Evolutionary conservation across 2,113 vertebrate species (phyloP), one percentile per base, ranked within the genome.

Genomic region (Promerops cafer): DNA sequence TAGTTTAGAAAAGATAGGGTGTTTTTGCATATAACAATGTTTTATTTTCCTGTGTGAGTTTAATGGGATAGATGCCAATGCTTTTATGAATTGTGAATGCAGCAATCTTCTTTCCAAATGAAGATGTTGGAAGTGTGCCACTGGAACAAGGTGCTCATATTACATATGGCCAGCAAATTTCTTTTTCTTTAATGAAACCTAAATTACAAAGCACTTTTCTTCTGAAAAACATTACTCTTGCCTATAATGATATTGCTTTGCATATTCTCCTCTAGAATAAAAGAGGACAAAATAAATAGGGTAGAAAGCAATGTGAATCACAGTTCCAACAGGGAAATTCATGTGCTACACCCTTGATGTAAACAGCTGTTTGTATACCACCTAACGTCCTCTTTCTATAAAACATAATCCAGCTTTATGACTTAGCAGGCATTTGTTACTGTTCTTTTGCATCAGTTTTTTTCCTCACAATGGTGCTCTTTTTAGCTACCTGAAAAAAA

Each of bases 81-180:
- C 86, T 96, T 97, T 97, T 95, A 95, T 97, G 89, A 98, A 97
- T 97, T 97, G 97, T 94, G 95, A 96, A 97, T 97, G 95, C 90
- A 93, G 93, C 90, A 94, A 94, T 85, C 92, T 94, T 89, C 87
- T 95, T 96, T 96, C 95, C 95, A 97, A 97, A 97, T 97, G 97
- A 97, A 96, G 94, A 92, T 80, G 83, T 57, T 97, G 97, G 97
- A 97, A 87, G 42, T 53, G 71, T 95, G 97, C 97, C 97, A 97
- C 77, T 64, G 84, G 82, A 97, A 91, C 2, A 57, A 96, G 94
- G 95, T 92, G 88, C 96, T 97, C 86, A 53, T 76, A 78, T 97
- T 97, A 92, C 94, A 94, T 16, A 84, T 56, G 94, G 96, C 96
- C 90, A 97, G 95, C 91, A 96, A 89, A 96, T 91, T 92, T 91